phyloP scores from a whole-genome alignment of 2,113 vertebrate genomes.

The Eupsittula cactorum region DNA sequence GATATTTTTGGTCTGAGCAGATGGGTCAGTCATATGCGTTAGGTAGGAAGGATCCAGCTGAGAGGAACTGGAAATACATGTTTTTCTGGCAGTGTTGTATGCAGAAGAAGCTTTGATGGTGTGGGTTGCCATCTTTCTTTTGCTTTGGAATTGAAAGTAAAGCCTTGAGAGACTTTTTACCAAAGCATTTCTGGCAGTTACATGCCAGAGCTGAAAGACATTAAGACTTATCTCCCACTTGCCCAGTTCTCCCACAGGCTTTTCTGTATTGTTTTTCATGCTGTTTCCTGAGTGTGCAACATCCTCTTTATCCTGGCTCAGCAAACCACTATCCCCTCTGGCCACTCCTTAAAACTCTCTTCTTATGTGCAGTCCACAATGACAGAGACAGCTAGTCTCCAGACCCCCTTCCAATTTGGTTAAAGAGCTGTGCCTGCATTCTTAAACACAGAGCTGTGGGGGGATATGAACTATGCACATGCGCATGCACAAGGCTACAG shows the following conservation, averaged over 20 bases:
- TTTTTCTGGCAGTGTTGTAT: neutral
- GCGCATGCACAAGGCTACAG: neutral
- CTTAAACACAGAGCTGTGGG: neutral
- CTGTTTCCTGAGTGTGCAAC: neutral
- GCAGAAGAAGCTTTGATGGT: constrained; percentile 9
- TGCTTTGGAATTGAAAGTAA: constrained; percentile 31
- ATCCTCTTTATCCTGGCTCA: neutral
- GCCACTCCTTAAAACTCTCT: neutral
- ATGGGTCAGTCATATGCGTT: neutral
- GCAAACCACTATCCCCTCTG: neutral
- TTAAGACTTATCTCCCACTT: constrained; percentile 2
- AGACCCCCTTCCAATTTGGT: neutral
- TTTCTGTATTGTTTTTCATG: neutral
- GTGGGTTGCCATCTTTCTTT: constrained; percentile 23
- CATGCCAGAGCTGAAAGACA: neutral
- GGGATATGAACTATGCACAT: neutral
- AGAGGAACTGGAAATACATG: constrained; percentile 11
- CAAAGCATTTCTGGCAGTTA: constrained; percentile 11
- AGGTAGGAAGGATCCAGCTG: constrained; percentile 14
- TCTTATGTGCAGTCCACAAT: neutral
- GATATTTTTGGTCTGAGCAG: constrained; percentile 20
- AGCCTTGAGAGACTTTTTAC: neutral
- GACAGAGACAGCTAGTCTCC: neutral
- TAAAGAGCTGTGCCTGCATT: neutral
- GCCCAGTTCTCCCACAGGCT: neutral